Evolutionary conservation across 1,140 invertebrate genomes (phyloP), one percentile per base, ranked within the genome.

Genomic region (Pseudomyrmex flavicornis): DNA sequence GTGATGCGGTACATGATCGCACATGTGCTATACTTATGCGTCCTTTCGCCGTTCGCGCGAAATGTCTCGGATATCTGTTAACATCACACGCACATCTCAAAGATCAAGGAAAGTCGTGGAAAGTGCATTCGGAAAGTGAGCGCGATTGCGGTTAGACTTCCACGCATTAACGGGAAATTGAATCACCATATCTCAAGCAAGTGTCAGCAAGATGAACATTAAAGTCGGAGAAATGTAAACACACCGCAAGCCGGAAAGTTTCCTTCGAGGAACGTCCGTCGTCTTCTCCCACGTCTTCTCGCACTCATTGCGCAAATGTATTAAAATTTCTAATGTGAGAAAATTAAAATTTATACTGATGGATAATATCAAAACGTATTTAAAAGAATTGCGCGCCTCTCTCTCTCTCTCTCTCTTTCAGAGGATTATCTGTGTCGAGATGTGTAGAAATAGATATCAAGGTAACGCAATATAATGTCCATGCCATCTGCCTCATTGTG

Each of bases 401-500:
- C 26, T 26, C 26, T 26, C 26, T 26, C 26, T 52, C 50, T 52
- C 13, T 12, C 22, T 56, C 26, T 35, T 35, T 35, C 5, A 35
- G 4, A 20, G 26, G 26, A 50, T 52, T 35, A 63, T 13, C 46
- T 13, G 13, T 13, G 20, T 12, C 17, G 44, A 66, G 50, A 66
- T n/a, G 9, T n/a, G 17, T 59, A 2, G 17, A 66, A 77, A 77
- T 66, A 66, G 62, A 35, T 77, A 66, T n/a, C 74, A 77, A 77
- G 61, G 74, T 66, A 77, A 66, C 12, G 17, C 50, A 75, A 63
- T 52, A 13, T 10, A 44, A 20, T 20, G 17, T 8, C 44, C 3
- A 20, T 65, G 26, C 62, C 74, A 77, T 66, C 61, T 77, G 74
- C 12, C 13, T 66, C 35, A 66, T 66, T 77, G 61, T 76, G 48